Evolutionary conservation across 1,140 invertebrate genomes (phyloP).

Genomic region (Zaprionus kolodkinae): DNA sequence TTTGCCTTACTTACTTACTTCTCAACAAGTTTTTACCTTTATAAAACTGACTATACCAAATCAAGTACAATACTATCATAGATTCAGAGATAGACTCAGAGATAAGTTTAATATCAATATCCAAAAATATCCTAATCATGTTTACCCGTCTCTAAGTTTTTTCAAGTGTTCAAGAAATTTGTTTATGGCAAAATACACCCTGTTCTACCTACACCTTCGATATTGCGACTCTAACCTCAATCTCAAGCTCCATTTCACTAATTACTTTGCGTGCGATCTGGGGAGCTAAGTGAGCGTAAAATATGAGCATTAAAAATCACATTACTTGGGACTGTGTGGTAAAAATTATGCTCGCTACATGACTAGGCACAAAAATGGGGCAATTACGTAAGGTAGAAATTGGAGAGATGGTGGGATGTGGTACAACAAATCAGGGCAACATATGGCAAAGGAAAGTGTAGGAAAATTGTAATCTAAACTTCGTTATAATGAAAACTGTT

Average conservation of each 20-base stretch:
- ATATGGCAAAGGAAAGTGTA: constrained; percentile 35
- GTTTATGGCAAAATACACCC: too few relatives aligned
- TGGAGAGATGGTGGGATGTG: not conserved
- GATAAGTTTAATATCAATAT: too few relatives aligned
- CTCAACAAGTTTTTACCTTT: too few relatives aligned
- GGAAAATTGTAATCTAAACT: not conserved
- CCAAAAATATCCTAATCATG: too few relatives aligned
- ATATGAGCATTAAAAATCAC: constrained; percentile 51
- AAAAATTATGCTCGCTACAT: constrained; percentile 67
- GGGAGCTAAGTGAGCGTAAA: constrained; percentile 61
- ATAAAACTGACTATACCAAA: too few relatives aligned
- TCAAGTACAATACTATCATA: too few relatives aligned
- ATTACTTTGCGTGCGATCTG: constrained; percentile 37
- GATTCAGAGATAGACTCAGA: too few relatives aligned
- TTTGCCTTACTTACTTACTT: too few relatives aligned
- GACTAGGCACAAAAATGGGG: constrained; percentile 70
- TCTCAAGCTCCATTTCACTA: constrained; percentile 4
- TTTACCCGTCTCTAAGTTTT: too few relatives aligned
- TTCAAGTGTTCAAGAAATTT: too few relatives aligned
- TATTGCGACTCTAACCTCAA: not conserved
- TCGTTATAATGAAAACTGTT: constrained; percentile 5
- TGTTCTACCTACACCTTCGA: not conserved
- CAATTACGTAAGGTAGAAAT: constrained; percentile 46
- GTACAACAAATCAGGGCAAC: constrained; percentile 22
- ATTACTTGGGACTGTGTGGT: constrained; percentile 17